Conservation (phyloP, 1,140 invertebrate species). For the Eupristina koningsbergeri region DNA sequence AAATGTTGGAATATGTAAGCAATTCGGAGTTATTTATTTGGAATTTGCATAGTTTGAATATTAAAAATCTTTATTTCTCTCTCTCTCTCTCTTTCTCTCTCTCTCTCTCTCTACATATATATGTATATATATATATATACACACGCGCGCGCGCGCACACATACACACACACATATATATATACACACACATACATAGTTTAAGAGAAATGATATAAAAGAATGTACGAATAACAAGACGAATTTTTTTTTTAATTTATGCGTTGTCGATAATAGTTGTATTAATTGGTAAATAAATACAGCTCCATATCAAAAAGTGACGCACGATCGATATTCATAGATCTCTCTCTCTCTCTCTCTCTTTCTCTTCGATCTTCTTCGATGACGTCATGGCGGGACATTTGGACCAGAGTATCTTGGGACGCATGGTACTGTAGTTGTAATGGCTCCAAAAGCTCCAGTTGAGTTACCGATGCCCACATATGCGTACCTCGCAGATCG, state of each 20-base stretch:
- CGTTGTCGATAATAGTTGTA: slow-evolving; percentile 49
- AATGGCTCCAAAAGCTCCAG: slow-evolving; percentile 57
- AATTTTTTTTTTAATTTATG: slow-evolving; percentile 43
- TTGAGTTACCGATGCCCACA: slow-evolving; percentile 4
- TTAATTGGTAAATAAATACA: slow-evolving; percentile 61
- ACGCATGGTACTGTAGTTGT: slow-evolving; percentile 58
- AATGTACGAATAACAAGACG: slow-evolving; percentile 36
- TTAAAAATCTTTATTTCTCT: background rate
- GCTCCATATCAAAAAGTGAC: slow-evolving; percentile 51
- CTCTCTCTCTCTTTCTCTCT: no score
- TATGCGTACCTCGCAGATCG: slow-evolving; percentile 28
- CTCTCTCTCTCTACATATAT: no score
- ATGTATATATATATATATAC: no score
- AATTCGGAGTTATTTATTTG: background rate
- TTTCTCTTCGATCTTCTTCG: slow-evolving; percentile 46
- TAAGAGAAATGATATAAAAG: slow-evolving; percentile 26
- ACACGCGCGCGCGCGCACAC: no score
- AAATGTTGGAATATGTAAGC: background rate
- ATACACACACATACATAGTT: no score
- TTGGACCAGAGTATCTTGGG: slow-evolving; percentile 43
- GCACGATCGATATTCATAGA: slow-evolving; percentile 50
- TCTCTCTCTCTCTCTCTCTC: slow-evolving; percentile 42
- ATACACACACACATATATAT: no score
- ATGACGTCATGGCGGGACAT: slow-evolving; percentile 13
- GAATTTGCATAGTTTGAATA: background rate